phyloP scores from a whole-genome alignment of 2,888 invertebrate species.

The Buathra laborator region DNA sequence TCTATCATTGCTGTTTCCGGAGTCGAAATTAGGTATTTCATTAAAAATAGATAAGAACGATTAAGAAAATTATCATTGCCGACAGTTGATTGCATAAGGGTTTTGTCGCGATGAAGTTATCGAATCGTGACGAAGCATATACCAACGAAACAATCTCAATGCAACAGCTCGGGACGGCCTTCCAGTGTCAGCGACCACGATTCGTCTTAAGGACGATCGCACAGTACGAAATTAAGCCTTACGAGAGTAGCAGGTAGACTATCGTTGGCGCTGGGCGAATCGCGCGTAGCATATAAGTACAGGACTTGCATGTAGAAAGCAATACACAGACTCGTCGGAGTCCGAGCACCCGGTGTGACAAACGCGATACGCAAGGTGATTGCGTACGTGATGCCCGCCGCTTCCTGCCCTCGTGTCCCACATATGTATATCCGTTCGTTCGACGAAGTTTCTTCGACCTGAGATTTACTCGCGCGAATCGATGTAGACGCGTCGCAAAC shows the following conservation, averaged over 20 bases:
- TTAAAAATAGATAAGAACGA: no score
- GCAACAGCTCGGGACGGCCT: conserved; percentile 75
- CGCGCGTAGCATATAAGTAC: conserved; percentile 44
- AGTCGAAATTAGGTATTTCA: no score
- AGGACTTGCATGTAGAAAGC: conserved; percentile 72
- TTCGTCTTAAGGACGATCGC: conserved; percentile 75
- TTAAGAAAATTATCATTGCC: neutral
- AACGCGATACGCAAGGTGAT: conserved; percentile 80
- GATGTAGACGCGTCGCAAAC: neutral
- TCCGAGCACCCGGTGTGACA: conserved; percentile 69
- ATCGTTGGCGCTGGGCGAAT: conserved; percentile 35
- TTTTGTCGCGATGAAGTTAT: conserved; percentile 9
- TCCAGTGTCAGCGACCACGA: conserved; percentile 80
- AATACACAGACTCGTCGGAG: conserved; percentile 57
- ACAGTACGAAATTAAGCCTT: conserved; percentile 68
- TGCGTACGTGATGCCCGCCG: conserved; percentile 79
- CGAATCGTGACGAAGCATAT: neutral
- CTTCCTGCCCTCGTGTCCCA: conserved; percentile 81
- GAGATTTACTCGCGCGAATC: conserved; percentile 11
- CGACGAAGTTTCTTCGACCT: conserved; percentile 57
- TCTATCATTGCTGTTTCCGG: no score
- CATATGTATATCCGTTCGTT: conserved; percentile 71
- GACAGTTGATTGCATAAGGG: neutral
- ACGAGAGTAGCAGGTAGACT: conserved; percentile 73
- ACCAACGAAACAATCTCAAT: neutral